A percentile compares a stretch with the other conserved stretches of the same genome.
These are phyloP conservation scores for Diplodus sargus DNA, from an alignment of 2,797 vertebrate genomes.

Conservation along the genomic window DNA sequence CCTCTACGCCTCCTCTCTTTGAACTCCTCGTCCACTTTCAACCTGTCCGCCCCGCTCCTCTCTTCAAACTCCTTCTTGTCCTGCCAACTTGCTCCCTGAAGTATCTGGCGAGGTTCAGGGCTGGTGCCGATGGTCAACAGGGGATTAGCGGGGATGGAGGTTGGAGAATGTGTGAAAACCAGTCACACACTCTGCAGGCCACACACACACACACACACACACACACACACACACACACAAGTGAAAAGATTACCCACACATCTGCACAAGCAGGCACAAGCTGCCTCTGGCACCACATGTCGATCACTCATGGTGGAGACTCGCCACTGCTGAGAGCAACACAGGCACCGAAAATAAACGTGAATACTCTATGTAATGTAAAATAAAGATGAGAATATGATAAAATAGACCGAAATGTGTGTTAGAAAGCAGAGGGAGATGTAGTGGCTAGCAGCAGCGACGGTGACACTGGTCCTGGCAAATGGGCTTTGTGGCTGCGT, in stretches of 20 bases:
- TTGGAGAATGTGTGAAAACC: conserved; percentile 74
- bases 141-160: conserved; percentile 70
- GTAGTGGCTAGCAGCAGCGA: conserved; percentile 57
- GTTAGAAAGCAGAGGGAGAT: conserved; percentile 39
- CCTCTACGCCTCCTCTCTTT: not conserved
- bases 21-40: conserved; percentile 29
- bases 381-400: conserved; percentile 19
- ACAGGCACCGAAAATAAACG: conserved; percentile 10
- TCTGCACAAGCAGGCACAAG: conserved; percentile 18
- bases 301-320: conserved; percentile 16
- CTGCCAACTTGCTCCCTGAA: conserved; percentile 49
- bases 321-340: not conserved
- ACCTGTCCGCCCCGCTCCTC: conserved; percentile 48
- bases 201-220: not conserved
- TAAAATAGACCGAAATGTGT: conserved; percentile 6
- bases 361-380: not conserved
- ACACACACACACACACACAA: conserved; percentile 8
- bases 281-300: conserved; percentile 29
- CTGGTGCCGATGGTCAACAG: conserved; percentile 65
- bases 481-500: conserved; percentile 73
- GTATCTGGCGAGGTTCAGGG: conserved; percentile 57
- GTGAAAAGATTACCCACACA: conserved; percentile 9
- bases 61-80: conserved; percentile 23
- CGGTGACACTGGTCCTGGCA: conserved; percentile 71
- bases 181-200: conserved; percentile 52